Evolutionary conservation across 2,888 invertebrate species (phyloP).

Genomic region (Conchocele bisecta): DNA sequence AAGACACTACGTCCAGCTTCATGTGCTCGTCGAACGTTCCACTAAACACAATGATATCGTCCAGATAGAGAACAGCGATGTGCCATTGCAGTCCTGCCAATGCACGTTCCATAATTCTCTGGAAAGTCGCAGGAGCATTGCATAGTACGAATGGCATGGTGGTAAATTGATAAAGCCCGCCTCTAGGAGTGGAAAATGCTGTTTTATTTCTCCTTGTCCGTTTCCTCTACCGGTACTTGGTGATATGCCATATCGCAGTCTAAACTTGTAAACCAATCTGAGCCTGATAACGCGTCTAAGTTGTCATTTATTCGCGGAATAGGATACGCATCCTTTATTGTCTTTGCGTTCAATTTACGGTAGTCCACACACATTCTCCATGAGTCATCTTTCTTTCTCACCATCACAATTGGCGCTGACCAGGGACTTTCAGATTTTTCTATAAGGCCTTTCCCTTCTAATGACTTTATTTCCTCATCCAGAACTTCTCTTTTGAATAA

Average conservation of each 20-base stretch:
- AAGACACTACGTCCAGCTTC: too few species aligned
- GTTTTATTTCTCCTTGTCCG: conserved; percentile 30
- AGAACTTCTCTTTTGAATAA: conserved; percentile 13
- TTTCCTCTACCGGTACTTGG: conserved; percentile 33
- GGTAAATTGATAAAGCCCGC: conserved; percentile 31
- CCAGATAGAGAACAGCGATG: conserved; percentile 4
- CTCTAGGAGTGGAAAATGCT: conserved; percentile 29
- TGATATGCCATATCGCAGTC: conserved; percentile 39
- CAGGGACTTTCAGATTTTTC: conserved; percentile 24
- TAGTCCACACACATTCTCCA: conserved; percentile 43
- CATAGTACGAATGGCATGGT: conserved; percentile 38
- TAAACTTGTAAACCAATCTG: conserved; percentile 29
- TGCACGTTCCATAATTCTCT: conserved; percentile 15
- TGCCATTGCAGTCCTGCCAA: conserved; percentile 13
- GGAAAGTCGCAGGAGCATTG: conserved; percentile 33
- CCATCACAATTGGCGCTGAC: not conserved
- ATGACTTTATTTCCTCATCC: conserved; percentile 15
- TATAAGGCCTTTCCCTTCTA: conserved; percentile 16
- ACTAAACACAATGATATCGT: conserved; percentile 11
- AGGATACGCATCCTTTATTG: conserved; percentile 49
- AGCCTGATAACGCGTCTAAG: conserved; percentile 22
- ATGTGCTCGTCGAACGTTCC: conserved; percentile 9
- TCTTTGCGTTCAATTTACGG: conserved; percentile 36
- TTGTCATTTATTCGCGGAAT: conserved; percentile 41
- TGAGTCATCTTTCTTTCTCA: conserved; percentile 25